Evolutionary conservation across 2,797 vertebrate genomes (phyloP).

Genomic region (Lepus townsendii): DNA sequence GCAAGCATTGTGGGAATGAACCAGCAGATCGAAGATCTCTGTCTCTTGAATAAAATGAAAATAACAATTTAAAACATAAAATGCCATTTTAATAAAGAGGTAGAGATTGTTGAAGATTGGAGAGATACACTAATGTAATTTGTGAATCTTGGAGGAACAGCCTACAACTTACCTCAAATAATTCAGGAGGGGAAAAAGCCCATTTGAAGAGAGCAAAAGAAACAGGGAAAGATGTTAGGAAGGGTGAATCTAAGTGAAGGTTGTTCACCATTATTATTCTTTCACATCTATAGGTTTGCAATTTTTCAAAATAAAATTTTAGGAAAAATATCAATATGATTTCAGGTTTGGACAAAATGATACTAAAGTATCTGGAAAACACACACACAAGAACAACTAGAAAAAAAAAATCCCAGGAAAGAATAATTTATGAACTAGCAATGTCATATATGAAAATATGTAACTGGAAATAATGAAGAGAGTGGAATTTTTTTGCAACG

Average conservation of each 20-base stretch:
- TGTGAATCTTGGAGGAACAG: neutral
- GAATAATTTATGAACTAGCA: constrained; percentile 19
- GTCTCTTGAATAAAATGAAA: too few relatives aligned
- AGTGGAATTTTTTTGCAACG: neutral
- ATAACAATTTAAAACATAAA: neutral
- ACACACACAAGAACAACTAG: constrained; percentile 43
- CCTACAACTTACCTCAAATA: neutral
- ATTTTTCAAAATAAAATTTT: constrained; percentile 58
- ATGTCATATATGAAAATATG: constrained; percentile 22
- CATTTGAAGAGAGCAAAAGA: constrained; percentile 46
- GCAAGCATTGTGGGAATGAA: too few relatives aligned
- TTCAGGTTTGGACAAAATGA: constrained; percentile 55
- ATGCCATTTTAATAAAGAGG: constrained; percentile 4
- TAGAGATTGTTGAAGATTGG: neutral
- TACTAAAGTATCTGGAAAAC: constrained; percentile 53
- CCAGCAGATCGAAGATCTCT: too few relatives aligned
- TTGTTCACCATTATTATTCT: neutral
- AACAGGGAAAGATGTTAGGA: constrained; percentile 22
- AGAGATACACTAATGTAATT: constrained; percentile 32
- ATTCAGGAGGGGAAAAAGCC: neutral
- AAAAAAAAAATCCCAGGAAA: neutral
- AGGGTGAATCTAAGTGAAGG: constrained; percentile 9
- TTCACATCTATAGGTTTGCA: constrained; percentile 2
- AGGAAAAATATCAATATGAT: constrained; percentile 18
- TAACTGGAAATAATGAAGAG: neutral